Conservation (phyloP, 2,888 invertebrate genomes). For the Cetonia aurata region DNA sequence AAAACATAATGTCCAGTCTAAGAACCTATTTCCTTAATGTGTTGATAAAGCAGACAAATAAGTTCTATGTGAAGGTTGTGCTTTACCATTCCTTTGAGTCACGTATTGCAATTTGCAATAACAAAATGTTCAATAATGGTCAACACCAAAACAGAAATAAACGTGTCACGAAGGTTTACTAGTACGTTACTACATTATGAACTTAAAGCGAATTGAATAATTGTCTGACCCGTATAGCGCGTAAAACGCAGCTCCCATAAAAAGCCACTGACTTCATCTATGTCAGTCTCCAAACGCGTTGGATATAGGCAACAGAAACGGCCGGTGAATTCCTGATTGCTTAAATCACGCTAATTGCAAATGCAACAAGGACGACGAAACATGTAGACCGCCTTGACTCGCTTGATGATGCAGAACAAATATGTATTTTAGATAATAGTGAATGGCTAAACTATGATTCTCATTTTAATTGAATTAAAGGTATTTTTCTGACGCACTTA, state of each 20-base stretch:
- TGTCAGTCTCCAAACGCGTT: constrained; percentile 4
- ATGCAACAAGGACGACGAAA: constrained; percentile 41
- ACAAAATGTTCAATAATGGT: background rate
- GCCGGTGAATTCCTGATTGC: constrained; percentile 38
- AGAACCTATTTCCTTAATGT: too few relatives aligned
- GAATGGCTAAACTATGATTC: constrained; percentile 3
- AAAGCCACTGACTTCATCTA: constrained; percentile 6
- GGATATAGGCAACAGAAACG: constrained; percentile 20
- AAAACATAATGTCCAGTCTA: too few relatives aligned
- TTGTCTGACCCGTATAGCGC: constrained; percentile 10
- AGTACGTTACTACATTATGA: constrained; percentile 20
- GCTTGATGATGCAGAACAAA: constrained; percentile 32
- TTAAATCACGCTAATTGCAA: constrained; percentile 42
- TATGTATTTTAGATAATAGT: constrained; percentile 14
- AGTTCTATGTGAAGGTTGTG: too few relatives aligned
- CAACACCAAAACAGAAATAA: background rate
- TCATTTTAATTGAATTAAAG: constrained; percentile 16
- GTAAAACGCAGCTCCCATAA: background rate
- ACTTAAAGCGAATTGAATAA: constrained; percentile 14
- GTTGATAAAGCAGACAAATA: too few relatives aligned
- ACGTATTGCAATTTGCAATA: constrained; percentile 4
- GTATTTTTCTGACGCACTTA: background rate
- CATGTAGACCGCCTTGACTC: constrained; percentile 37
- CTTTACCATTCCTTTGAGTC: too few relatives aligned
- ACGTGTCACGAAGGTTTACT: constrained; percentile 6